phyloP scores from a whole-genome alignment of 1,140 invertebrate species.

The Matsumurasca onukii region DNA sequence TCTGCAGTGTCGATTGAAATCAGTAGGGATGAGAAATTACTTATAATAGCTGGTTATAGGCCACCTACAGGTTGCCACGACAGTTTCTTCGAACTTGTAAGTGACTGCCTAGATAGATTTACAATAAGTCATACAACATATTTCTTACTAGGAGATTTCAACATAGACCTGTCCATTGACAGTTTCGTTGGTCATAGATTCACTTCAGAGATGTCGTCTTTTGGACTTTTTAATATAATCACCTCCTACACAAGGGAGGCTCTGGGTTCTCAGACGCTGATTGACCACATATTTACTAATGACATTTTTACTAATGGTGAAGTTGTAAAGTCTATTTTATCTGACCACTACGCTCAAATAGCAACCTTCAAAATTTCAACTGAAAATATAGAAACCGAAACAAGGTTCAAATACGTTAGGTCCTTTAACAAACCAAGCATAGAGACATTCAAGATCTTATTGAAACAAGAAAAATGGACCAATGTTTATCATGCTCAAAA shows the following conservation, averaged over 20 bases:
- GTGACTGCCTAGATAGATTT: background rate
- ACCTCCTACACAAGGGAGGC: background rate
- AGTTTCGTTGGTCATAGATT: background rate
- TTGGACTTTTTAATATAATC: background rate
- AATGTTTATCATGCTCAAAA: no score
- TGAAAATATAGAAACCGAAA: background rate
- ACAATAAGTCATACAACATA: background rate
- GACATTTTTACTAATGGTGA: background rate
- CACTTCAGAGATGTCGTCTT: background rate
- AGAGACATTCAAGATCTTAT: background rate
- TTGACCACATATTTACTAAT: slow-evolving; percentile 6
- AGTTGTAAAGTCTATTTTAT: background rate
- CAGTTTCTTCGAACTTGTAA: background rate
- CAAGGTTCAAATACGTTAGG: slow-evolving; percentile 1
- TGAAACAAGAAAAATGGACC: no score
- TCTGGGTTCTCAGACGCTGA: background rate
- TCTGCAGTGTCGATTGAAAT: background rate
- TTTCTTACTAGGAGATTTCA: background rate
- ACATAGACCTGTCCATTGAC: background rate
- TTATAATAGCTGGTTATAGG: background rate
- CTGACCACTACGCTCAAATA: slow-evolving; percentile 1
- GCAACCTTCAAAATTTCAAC: background rate
- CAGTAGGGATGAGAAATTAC: background rate
- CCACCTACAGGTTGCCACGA: background rate
- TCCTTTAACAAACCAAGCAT: background rate